Evolutionary conservation across 2,113 vertebrate species (phyloP).

Genomic region (Garra rufa): DNA sequence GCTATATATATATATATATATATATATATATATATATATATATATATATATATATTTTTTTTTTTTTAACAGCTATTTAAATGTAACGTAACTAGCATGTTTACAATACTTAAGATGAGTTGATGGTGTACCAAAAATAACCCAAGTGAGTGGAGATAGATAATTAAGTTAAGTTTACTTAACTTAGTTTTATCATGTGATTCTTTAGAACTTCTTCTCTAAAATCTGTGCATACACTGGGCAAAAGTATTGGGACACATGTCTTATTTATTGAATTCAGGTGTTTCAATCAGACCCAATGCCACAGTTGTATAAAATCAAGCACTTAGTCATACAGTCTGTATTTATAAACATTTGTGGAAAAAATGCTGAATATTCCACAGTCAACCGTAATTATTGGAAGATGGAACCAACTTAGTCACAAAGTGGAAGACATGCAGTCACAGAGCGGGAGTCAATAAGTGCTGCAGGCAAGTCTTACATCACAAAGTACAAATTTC

Average conservation of each 20-base stretch:
- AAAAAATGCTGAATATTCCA: no score
- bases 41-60: no score
- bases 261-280: no score
- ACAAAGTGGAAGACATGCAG: no score
- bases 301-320: neutral
- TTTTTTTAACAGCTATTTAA: neutral
- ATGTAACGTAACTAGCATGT: conserved; percentile 26
- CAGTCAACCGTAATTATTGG: no score
- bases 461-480: no score
- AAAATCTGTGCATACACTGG: neutral
- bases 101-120: conserved; percentile 20
- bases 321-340: neutral
- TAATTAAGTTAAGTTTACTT: neutral
- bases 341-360: no score
- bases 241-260: no score
- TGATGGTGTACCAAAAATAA: neutral
- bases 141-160: neutral
- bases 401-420: no score
- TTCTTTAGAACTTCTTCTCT: neutral
- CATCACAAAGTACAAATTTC: no score
- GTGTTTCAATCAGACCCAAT: neutral
- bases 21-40: no score
- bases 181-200: neutral
- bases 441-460: no score
- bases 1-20: conserved; percentile 16